Percentiles rank a stretch among this genome's conserved stretches.
Evolutionary conservation across 2,113 vertebrate species (phyloP).

Genomic region (Pseudorhombus dupliciocellatus): DNA sequence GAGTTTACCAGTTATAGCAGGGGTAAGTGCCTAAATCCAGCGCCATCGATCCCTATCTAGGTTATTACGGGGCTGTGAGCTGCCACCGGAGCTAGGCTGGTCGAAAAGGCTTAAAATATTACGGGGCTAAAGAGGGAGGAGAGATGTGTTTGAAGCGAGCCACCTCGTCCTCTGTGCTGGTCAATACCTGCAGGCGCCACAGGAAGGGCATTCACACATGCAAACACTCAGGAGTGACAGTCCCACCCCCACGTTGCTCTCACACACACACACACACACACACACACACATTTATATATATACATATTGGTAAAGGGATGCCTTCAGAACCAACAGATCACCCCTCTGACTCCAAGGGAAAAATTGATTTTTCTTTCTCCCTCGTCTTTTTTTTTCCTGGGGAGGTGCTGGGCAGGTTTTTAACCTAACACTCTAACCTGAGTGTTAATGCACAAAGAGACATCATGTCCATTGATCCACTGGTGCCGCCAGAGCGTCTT

Average conservation of each 20-base stretch:
- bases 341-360: constrained; percentile 82
- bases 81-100: constrained; percentile 61
- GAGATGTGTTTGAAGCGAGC: constrained; percentile 50
- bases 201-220: constrained; percentile 65
- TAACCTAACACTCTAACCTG: constrained; percentile 96
- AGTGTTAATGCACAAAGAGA: constrained; percentile 92
- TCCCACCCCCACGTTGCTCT: constrained; percentile 23
- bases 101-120: constrained; percentile 71
- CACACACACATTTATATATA: constrained; percentile 29
- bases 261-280: constrained; percentile 29
- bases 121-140: constrained; percentile 56
- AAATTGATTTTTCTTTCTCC: constrained; percentile 87
- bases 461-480: constrained; percentile 96
- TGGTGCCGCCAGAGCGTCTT: constrained; percentile 87
- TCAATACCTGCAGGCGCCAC: constrained; percentile 76
- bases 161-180: constrained; percentile 64
- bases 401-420: constrained; percentile 90
- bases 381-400: constrained; percentile 33
- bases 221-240: constrained; percentile 56
- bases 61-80: constrained; percentile 70
- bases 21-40: constrained; percentile 76
- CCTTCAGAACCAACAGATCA: constrained; percentile 81
- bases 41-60: constrained; percentile 72
- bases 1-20: constrained; percentile 76
- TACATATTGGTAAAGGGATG: constrained; percentile 81